Conservation (phyloP, 2,113 vertebrate species). For the Litocranius walleri region DNA sequence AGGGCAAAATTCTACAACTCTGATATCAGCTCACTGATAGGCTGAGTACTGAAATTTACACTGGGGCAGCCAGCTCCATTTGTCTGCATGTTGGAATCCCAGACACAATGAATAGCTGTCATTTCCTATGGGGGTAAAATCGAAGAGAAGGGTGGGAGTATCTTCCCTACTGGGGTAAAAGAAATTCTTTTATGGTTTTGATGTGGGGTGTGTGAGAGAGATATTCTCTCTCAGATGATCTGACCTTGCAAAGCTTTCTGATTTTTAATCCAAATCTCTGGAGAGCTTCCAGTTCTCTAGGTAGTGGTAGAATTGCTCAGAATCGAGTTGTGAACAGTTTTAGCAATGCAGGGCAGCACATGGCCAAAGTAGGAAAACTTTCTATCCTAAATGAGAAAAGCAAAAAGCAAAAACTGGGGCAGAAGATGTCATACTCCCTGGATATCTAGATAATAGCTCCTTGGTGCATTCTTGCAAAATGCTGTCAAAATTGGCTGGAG, state of each 20-base stretch:
- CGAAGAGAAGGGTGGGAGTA: neutral
- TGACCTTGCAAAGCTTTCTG: conserved; percentile 1
- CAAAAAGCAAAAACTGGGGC: conserved; percentile 45
- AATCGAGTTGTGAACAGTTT: conserved; percentile 23
- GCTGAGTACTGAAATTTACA: neutral
- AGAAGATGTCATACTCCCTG: conserved; percentile 24
- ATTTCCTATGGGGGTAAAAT: neutral
- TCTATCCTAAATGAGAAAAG: conserved; percentile 24
- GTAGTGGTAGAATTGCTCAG: neutral
- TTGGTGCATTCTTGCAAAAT: conserved; percentile 27
- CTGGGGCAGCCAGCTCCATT: neutral
- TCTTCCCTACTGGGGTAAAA: neutral
- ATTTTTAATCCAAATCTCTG: conserved; percentile 20
- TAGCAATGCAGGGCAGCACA: neutral
- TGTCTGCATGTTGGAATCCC: neutral
- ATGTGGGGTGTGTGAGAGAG: neutral
- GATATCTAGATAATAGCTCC: conserved; percentile 44
- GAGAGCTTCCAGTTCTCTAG: neutral
- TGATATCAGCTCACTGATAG: neutral
- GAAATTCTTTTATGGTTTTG: neutral
- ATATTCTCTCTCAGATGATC: neutral
- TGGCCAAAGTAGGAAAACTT: neutral
- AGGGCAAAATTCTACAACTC: neutral
- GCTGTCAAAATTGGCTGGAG: conserved; percentile 32
- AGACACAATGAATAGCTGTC: neutral